These are phyloP conservation scores for Chrysomela aeneicollis DNA, from an alignment of 2,888 invertebrate genomes.

Conservation along the genomic window DNA sequence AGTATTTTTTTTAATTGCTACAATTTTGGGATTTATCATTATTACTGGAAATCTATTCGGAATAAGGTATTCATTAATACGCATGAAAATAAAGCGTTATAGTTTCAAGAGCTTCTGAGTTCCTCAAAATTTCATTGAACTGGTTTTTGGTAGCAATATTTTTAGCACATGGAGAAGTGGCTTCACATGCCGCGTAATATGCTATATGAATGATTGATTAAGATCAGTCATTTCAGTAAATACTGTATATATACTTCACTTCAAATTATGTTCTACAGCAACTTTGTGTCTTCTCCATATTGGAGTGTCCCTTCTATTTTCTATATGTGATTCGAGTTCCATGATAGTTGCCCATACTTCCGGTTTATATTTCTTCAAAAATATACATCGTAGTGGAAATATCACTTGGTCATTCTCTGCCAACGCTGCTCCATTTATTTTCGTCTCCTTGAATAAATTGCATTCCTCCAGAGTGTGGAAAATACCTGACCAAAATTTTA, in stretches of 20 bases:
- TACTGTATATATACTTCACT: slow-evolving; percentile 24
- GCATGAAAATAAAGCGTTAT: too few relatives aligned
- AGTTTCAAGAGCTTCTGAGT: too few relatives aligned
- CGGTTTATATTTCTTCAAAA: slow-evolving; percentile 66
- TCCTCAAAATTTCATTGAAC: too few relatives aligned
- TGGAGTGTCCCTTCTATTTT: slow-evolving; percentile 68
- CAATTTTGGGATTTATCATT: too few relatives aligned
- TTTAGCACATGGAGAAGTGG: too few relatives aligned
- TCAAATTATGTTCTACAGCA: slow-evolving; percentile 66
- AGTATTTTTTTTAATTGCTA: too few relatives aligned
- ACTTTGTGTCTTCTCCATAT: slow-evolving; percentile 69
- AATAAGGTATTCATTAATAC: too few relatives aligned
- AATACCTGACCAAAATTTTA: slow-evolving; percentile 36
- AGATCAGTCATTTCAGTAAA: not conserved
- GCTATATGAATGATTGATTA: not conserved
- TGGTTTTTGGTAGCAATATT: too few relatives aligned
- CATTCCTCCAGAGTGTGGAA: slow-evolving; percentile 47
- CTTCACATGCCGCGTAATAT: too few relatives aligned
- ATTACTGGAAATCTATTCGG: too few relatives aligned
- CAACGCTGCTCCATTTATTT: slow-evolving; percentile 39
- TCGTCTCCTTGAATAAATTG: slow-evolving; percentile 34
- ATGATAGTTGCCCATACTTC: slow-evolving; percentile 64
- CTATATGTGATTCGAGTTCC: slow-evolving; percentile 68
- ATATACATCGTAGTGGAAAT: slow-evolving; percentile 70
- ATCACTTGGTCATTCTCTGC: slow-evolving; percentile 59